phyloP scores from a whole-genome alignment of 2,113 vertebrate species.

The Lipophrys pholis region DNA sequence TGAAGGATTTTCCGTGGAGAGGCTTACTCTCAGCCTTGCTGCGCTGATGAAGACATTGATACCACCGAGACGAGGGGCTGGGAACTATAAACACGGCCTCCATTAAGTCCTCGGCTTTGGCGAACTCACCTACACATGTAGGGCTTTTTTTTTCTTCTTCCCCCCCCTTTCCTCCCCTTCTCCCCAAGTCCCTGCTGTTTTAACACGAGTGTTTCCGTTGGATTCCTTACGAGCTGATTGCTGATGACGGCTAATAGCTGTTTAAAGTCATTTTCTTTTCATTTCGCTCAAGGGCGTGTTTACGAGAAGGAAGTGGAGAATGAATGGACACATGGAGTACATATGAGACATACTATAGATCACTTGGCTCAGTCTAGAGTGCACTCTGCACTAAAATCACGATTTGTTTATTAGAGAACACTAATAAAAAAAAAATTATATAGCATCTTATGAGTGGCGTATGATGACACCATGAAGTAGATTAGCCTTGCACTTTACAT shows the following conservation, averaged over 20 bases:
- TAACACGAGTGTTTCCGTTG: conserved; percentile 55
- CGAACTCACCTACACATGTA: conserved; percentile 62
- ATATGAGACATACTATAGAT: background rate
- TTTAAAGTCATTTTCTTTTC: conserved; percentile 45
- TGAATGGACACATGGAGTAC: conserved; percentile 9
- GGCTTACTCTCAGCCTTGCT: conserved; percentile 30
- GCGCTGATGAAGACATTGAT: conserved; percentile 61
- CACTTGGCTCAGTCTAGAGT: conserved; percentile 2
- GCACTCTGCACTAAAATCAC: background rate
- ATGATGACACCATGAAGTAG: background rate
- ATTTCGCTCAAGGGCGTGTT: conserved; percentile 37
- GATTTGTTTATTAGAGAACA: background rate
- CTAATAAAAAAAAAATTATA: background rate
- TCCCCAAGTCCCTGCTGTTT: conserved; percentile 63
- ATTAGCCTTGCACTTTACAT: background rate
- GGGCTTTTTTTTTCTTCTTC: conserved; percentile 24
- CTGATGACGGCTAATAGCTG: conserved; percentile 45
- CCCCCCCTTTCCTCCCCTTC: too few relatives aligned
- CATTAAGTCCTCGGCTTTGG: conserved; percentile 67
- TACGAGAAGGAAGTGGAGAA: conserved; percentile 19
- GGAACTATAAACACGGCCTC: conserved; percentile 66
- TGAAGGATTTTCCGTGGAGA: conserved; percentile 62
- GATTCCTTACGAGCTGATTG: conserved; percentile 50
- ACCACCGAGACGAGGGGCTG: conserved; percentile 42
- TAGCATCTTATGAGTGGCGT: background rate